Base-by-base conservation (phyloP, 2,113 vertebrate species). In the Phrynocephalus versicolor region DNA sequence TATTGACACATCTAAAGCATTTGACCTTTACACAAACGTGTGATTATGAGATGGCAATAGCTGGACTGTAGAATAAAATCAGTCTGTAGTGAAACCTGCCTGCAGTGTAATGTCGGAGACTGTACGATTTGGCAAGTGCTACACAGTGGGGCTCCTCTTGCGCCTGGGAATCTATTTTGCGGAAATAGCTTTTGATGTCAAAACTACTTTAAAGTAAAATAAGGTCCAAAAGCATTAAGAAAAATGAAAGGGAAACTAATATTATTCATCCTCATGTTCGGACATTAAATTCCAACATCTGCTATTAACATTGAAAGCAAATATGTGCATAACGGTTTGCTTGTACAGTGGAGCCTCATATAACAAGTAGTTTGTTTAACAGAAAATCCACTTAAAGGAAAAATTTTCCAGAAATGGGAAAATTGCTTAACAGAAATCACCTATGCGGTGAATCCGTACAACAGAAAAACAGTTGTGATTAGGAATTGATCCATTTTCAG, bases 141-240 rank as follows among this genome's bases (percentile, higher is more conserved):
- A 55, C 93, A 15, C 89, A 82, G 92, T 72, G 67, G 58, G 76
- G 78, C 79, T 93, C 84, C 89, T 79, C 35, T 45, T 60, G 77
- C 85, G 15, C 79, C 78, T n/a, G 82, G 89, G 86, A 91, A 88
- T 94, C 87, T 78, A 71, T 92, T 92, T 90, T 85, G 84, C n/a
- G 90, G 84, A 94, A 92, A 88, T 91, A 94, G 92, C 88, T 88
- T 88, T 88, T 27, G 84, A 88, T 67, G 91, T 86, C 62, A 91
- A 74, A 94, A 75, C 84, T 84, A 87, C 94, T 93, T 73, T 87
- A 81, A 84, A 95, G 89, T 79, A 92, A 92, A 93, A 89, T 76
- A 89, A 90, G 91, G 91, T 92, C 92, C 90, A 92, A 93, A 88
- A 90, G 84, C 77, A 91, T 91, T 90, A 89, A 84, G 87, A 82